A percentile compares a stretch with the other conserved stretches of the same genome.
Conservation (phyloP, 1,140 invertebrate species). For the Drosophila elegans region DNA sequence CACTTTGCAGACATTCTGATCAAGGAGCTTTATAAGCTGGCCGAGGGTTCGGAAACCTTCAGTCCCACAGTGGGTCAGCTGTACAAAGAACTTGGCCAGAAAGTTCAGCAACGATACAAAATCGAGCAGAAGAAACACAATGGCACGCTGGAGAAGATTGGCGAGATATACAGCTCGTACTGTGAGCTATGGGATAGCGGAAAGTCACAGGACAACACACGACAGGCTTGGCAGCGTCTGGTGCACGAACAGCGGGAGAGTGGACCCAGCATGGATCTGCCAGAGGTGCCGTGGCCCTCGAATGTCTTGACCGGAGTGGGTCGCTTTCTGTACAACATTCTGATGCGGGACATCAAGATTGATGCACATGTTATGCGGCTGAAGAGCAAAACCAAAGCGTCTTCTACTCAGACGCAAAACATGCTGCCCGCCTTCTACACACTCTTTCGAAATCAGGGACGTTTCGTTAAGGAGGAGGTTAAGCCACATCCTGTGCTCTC, state of each 20-base stretch:
- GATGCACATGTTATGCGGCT: conserved; percentile 88
- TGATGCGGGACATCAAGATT: conserved; percentile 94
- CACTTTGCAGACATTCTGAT: conserved; percentile 89
- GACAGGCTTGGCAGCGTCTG: conserved; percentile 91
- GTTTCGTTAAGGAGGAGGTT: conserved; percentile 90
- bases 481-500: conserved; percentile 92
- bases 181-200: conserved; percentile 88
- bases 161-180: conserved; percentile 89
- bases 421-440: conserved; percentile 92
- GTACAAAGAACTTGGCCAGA: conserved; percentile 89
- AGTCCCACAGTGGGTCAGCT: conserved; percentile 89
- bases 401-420: conserved; percentile 65
- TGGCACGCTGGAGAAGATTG: conserved; percentile 89
- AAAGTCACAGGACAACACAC: conserved; percentile 86
- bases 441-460: conserved; percentile 89
- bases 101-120: conserved; percentile 87
- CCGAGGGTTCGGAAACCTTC: conserved; percentile 91
- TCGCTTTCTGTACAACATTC: conserved; percentile 94
- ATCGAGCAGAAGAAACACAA: conserved; percentile 88
- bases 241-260: conserved; percentile 86
- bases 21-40: conserved; percentile 89
- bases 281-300: conserved; percentile 88
- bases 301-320: conserved; percentile 88
- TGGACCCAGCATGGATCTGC: conserved; percentile 87
- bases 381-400: conserved; percentile 79